Evolutionary conservation across 2,888 invertebrate species (phyloP).

Genomic region (Diadegma fenestrale): DNA sequence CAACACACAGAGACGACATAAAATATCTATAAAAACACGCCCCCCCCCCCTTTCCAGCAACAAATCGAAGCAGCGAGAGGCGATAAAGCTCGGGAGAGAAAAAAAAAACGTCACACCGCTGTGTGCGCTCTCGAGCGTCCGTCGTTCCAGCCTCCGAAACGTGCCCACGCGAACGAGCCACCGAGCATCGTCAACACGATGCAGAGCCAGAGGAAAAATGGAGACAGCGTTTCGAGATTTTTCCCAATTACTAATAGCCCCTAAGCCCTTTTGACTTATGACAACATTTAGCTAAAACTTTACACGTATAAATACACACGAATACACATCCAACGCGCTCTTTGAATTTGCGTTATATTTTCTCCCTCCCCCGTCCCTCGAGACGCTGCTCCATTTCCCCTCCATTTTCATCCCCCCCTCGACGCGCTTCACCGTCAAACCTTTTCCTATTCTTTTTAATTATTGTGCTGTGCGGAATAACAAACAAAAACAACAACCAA

Average conservation of each 20-base stretch:
- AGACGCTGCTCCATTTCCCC: neutral
- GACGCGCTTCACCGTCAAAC: neutral
- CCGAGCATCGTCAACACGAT: constrained; percentile 34
- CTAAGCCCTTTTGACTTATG: constrained; percentile 9
- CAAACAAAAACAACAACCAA: too few species aligned
- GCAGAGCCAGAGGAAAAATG: constrained; percentile 35
- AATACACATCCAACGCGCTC: constrained; percentile 9
- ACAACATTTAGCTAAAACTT: neutral
- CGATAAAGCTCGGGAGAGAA: neutral
- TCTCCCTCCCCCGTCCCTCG: neutral
- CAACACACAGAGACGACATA: neutral
- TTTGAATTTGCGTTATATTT: constrained; percentile 32
- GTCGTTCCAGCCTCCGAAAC: constrained; percentile 8
- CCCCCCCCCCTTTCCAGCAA: neutral
- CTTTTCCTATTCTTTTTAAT: neutral
- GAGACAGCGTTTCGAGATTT: constrained; percentile 57
- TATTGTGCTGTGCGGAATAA: neutral
- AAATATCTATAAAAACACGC: constrained; percentile 12
- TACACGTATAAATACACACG: constrained; percentile 27
- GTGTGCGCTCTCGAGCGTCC: constrained; percentile 31
- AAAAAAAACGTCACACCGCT: constrained; percentile 25
- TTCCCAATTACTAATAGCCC: constrained; percentile 52
- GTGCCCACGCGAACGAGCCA: constrained; percentile 8
- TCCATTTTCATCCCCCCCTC: constrained; percentile 10
- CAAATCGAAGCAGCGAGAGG: constrained; percentile 31